A percentile compares a stretch with the other conserved stretches of the same genome.
Evolutionary conservation across 2,797 vertebrate species (phyloP).

Genomic region (Manis pentadactyla): DNA sequence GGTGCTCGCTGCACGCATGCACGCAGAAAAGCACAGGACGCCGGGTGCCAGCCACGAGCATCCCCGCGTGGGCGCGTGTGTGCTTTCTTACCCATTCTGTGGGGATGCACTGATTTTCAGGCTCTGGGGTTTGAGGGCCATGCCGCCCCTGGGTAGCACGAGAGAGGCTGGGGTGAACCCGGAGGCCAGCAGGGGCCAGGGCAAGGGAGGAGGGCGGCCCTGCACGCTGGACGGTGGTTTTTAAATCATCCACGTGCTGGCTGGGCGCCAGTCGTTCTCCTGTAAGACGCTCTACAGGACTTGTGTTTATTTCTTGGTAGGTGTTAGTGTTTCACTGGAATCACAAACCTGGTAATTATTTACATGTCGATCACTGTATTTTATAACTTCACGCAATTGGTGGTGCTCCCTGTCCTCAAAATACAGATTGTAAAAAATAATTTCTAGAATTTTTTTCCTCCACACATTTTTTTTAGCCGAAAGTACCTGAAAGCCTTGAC

Average conservation of each 20-base stretch:
- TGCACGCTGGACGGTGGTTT: conserved; percentile 76
- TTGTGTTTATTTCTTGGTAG: conserved; percentile 80
- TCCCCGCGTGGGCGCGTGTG: not conserved
- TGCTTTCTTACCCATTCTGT: not conserved
- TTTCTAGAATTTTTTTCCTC: conserved; percentile 65
- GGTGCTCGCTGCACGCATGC: conserved; percentile 64
- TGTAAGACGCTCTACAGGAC: conserved; percentile 66
- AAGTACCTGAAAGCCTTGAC: conserved; percentile 59
- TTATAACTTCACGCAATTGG: conserved; percentile 84
- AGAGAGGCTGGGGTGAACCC: accelerated
- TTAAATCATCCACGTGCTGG: conserved; percentile 71
- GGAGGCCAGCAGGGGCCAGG: too few relatives aligned
- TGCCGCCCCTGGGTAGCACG: not conserved
- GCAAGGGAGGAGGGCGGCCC: too few relatives aligned
- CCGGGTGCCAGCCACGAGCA: too few relatives aligned
- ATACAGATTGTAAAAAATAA: conserved; percentile 82
- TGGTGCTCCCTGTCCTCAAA: conserved; percentile 86
- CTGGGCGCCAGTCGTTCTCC: conserved; percentile 68
- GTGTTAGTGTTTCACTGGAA: conserved; percentile 78
- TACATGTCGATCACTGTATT: conserved; percentile 84
- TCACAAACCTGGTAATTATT: conserved; percentile 68
- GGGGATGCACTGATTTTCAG: not conserved
- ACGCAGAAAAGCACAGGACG: conserved; percentile 74
- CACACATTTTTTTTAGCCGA: conserved; percentile 59
- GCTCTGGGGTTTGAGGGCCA: not conserved